Conservation (phyloP, 2,797 vertebrate species). For the Manis javanica region DNA sequence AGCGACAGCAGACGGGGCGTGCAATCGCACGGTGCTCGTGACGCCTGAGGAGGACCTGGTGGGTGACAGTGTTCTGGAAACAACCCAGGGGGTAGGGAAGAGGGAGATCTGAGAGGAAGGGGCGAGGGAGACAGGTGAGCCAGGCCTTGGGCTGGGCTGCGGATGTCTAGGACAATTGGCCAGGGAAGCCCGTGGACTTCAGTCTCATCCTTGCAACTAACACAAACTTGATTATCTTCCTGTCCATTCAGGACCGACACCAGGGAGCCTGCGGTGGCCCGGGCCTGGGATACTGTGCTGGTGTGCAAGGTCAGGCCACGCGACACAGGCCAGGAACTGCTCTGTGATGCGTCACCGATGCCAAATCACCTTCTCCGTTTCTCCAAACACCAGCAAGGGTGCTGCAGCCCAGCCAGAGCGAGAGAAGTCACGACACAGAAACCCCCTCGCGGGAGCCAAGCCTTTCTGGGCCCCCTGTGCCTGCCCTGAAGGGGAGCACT, state of each 20-base stretch:
- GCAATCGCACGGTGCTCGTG: fast-evolving
- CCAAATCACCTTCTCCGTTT: not conserved
- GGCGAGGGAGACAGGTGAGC: not conserved
- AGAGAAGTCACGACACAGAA: not conserved
- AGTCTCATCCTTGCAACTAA: constrained; percentile 36
- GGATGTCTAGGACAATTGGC: constrained; percentile 71
- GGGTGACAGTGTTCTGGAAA: not conserved
- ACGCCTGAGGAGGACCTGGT: not conserved
- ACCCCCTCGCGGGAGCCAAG: not conserved
- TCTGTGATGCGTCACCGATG: not conserved
- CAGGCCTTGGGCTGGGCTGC: not conserved
- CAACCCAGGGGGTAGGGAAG: not conserved
- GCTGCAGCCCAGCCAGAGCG: fast-evolving
- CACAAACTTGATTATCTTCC: constrained; percentile 43
- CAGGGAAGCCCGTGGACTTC: constrained; percentile 65
- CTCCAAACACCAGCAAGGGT: not conserved
- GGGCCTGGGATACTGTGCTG: not conserved
- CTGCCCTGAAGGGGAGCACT: fast-evolving
- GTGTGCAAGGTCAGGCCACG: fast-evolving
- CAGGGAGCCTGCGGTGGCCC: not conserved
- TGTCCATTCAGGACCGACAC: constrained; percentile 43
- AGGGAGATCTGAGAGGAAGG: not conserved
- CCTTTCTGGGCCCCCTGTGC: not conserved
- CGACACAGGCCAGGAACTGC: not conserved
- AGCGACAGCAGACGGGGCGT: fast-evolving